phyloP scores from a whole-genome alignment of 2,113 vertebrate genomes.

The Leucosticte australis region DNA sequence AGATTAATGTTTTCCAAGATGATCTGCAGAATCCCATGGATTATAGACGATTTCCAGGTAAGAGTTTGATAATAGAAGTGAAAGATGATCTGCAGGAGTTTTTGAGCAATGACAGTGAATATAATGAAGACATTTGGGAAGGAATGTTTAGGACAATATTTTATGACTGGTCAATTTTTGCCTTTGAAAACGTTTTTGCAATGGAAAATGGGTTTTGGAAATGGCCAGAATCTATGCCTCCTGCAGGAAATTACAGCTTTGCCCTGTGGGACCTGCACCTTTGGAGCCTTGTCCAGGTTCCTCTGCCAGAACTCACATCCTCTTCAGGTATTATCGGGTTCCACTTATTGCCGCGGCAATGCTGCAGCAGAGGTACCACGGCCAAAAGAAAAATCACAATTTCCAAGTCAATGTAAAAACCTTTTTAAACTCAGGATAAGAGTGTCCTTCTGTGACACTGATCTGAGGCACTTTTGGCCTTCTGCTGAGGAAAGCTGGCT shows the following conservation, averaged over 20 bases:
- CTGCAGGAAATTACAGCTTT: not conserved
- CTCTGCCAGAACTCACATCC: not conserved
- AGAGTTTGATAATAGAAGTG: not conserved
- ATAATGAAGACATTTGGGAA: not conserved
- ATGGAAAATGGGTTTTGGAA: not conserved
- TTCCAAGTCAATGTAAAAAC: not conserved
- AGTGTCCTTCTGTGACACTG: not conserved
- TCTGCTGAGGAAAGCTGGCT: not conserved
- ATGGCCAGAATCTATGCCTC: not conserved
- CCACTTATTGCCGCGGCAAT: not conserved
- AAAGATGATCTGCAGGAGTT: not conserved
- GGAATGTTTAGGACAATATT: not conserved
- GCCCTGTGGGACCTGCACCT: not conserved
- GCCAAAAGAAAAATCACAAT: not conserved
- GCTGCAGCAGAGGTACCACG: not conserved
- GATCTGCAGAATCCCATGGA: not conserved
- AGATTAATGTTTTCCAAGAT: not conserved
- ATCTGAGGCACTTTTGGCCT: not conserved
- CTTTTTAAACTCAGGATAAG: not conserved
- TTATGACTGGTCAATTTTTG: not conserved
- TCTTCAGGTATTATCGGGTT: not conserved
- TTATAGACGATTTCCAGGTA: not conserved
- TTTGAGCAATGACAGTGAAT: not conserved
- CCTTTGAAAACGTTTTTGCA: not conserved
- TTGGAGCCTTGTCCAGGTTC: not conserved